A percentile compares a stretch with the other conserved stretches of the same genome.
Conservation (phyloP, 1,140 invertebrate genomes). For the Trichomalopsis sarcophagae region DNA sequence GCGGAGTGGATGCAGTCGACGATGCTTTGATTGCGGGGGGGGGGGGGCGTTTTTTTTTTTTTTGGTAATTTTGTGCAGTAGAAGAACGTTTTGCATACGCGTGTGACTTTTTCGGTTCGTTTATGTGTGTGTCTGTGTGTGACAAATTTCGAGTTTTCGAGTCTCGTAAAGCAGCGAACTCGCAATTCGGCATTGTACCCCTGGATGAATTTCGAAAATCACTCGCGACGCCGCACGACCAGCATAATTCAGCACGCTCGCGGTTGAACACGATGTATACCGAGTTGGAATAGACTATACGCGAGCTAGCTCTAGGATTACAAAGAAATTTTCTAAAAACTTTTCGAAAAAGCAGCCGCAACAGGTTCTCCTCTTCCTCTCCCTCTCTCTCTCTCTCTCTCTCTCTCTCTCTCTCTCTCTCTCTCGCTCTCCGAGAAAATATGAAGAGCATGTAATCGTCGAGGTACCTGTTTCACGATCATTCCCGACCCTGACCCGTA, state of each 20-base stretch:
- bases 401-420: too few species aligned
- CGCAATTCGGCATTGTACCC: too few species aligned
- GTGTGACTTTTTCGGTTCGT: background rate
- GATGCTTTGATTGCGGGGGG: background rate
- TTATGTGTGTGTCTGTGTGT: too few species aligned
- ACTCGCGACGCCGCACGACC: background rate
- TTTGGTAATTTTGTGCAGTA: background rate
- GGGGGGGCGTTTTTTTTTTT: background rate
- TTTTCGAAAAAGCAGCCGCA: background rate
- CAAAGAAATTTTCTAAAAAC: too few species aligned
- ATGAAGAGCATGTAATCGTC: conserved; percentile 3
- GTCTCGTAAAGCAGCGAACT: too few species aligned
- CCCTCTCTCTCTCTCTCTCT: background rate
- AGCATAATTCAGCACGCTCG: conserved; percentile 14
- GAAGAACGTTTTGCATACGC: background rate
- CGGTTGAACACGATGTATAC: too few species aligned
- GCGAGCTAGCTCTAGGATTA: too few species aligned
- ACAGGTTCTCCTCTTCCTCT: background rate
- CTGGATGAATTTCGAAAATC: too few species aligned
- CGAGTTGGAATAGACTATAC: too few species aligned
- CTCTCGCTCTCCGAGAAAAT: background rate
- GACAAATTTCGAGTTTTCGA: too few species aligned
- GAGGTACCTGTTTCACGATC: conserved; percentile 35
- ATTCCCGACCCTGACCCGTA: conserved; percentile 41
- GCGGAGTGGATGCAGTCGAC: background rate